A percentile compares a stretch with the other conserved stretches of the same genome.
phyloP scores from a whole-genome alignment of 2,797 vertebrate genomes.

The Scomberomorus guttatus region DNA sequence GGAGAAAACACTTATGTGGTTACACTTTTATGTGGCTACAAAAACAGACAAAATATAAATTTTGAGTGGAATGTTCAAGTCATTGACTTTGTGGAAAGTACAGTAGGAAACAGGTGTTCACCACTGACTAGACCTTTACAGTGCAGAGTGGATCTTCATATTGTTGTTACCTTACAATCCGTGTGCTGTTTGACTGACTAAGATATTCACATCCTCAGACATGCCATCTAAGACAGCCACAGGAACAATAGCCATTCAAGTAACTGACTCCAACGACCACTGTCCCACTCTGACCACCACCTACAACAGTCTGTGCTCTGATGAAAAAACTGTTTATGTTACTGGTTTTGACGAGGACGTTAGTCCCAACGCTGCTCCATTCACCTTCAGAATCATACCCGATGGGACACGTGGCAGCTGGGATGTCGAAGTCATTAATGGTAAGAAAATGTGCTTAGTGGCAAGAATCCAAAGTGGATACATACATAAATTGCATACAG shows the following conservation, averaged over 20 bases:
- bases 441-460: slow-evolving; percentile 79
- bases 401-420: slow-evolving; percentile 84
- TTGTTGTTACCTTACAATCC: neutral
- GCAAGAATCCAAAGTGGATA: neutral
- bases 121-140: neutral
- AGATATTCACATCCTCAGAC: slow-evolving; percentile 78
- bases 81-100: too few relatives aligned
- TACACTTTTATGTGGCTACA: neutral
- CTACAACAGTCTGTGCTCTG: slow-evolving; percentile 81
- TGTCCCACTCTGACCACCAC: slow-evolving; percentile 88
- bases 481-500: neutral
- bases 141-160: neutral
- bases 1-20: neutral
- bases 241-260: slow-evolving; percentile 90
- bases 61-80: too few relatives aligned
- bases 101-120: neutral
- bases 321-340: slow-evolving; percentile 81
- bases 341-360: slow-evolving; percentile 88
- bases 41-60: neutral
- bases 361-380: slow-evolving; percentile 86
- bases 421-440: slow-evolving; percentile 85
- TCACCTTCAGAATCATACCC: slow-evolving; percentile 87
- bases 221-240: slow-evolving; percentile 89
- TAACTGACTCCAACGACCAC: slow-evolving; percentile 92
- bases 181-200: slow-evolving; percentile 6